Conservation (phyloP, 2,888 invertebrate genomes). For the Drosophila anomalipes region DNA sequence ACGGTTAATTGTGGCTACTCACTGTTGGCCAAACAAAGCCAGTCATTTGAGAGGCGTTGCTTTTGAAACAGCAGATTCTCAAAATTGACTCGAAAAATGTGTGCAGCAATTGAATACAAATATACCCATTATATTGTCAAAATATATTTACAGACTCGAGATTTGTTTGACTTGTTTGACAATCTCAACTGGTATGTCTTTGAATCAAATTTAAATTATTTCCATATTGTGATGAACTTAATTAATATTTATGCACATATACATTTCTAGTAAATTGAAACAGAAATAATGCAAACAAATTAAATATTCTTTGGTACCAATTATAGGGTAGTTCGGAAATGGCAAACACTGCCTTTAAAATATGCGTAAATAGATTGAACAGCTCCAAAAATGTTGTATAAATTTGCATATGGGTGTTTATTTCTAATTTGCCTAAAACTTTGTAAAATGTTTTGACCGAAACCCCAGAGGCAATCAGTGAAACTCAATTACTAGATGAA, state of each 20-base stretch:
- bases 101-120: neutral
- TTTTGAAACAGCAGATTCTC: neutral
- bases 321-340: neutral
- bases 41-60: conserved; percentile 6
- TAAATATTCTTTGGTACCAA: neutral
- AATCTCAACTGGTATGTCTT: neutral
- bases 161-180: neutral
- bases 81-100: neutral
- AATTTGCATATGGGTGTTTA: neutral
- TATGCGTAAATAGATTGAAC: neutral
- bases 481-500: conserved; percentile 48
- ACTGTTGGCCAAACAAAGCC: conserved; percentile 43
- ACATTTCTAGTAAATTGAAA: neutral
- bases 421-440: conserved; percentile 15
- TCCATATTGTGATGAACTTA: too few relatives aligned
- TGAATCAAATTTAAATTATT: neutral
- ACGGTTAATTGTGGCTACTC: conserved; percentile 57
- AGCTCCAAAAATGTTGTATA: neutral
- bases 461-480: conserved; percentile 27
- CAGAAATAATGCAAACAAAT: neutral
- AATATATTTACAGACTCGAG: neutral
- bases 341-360: neutral
- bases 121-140: neutral
- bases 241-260: neutral
- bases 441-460: conserved; percentile 22